Evolutionary conservation across 2,888 invertebrate species (phyloP).

Genomic region (Melieria omissa): DNA sequence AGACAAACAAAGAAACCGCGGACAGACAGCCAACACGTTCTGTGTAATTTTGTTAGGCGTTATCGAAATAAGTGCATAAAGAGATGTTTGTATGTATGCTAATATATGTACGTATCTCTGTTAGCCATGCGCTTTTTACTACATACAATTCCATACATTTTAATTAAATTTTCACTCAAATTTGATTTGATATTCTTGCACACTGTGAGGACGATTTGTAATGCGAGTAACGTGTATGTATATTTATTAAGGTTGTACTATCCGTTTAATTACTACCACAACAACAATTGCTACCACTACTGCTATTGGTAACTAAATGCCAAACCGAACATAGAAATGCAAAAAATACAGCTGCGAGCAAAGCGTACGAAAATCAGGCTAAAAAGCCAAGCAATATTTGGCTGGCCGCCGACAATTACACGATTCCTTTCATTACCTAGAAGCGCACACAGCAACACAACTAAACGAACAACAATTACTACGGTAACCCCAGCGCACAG

Average conservation of each 20-base stretch:
- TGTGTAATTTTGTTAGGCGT: neutral
- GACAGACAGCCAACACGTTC: neutral
- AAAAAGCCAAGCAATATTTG: no score
- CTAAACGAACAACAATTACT: no score
- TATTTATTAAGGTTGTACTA: slow-evolving; percentile 61
- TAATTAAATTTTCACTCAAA: slow-evolving; percentile 11
- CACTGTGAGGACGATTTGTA: no score
- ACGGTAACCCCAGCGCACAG: no score
- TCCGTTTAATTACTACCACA: slow-evolving; percentile 65
- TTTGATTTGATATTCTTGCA: neutral
- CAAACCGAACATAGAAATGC: neutral
- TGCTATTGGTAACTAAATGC: slow-evolving; percentile 23
- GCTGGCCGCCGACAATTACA: no score
- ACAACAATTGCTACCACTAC: slow-evolving; percentile 41
- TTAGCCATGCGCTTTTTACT: neutral
- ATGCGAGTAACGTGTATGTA: slow-evolving; percentile 7
- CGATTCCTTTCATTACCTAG: no score
- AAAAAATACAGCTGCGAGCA: neutral
- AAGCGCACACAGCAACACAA: no score
- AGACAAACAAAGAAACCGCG: neutral
- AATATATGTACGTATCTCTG: neutral
- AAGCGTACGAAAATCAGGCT: neutral
- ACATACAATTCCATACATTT: neutral
- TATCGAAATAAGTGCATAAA: neutral
- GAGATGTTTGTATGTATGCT: neutral